Evolutionary conservation across 1,140 invertebrate species (phyloP), one percentile per base, ranked within the genome.

Genomic region (Drosophila arizonae): DNA sequence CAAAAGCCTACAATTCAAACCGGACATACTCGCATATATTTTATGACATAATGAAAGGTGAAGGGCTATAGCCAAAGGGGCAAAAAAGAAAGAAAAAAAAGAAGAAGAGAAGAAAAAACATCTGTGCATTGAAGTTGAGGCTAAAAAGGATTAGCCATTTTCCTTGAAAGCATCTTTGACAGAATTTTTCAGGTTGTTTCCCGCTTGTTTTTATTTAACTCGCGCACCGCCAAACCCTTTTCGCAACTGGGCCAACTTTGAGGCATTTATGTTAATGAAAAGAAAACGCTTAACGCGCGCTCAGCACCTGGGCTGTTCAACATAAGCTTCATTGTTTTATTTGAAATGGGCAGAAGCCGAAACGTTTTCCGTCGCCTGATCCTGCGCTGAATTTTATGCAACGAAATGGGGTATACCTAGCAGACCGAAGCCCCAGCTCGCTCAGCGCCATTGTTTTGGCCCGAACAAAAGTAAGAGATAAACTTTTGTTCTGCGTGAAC

Each of bases 401-500:
- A 81, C 77, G 71, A 28, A 62, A 52, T 46, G 43, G 13, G 39
- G 41, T 15, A 41, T 28, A 41, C 24, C 13, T 36, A 24, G n/a
- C 10, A 46, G 13, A 33, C 45, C 36, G 36, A 11, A 11, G 36
- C 36, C 36, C 36, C 36, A 39, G 11, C 24, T 43, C 48, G 56
- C 61, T 33, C 1, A 26, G 26, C 51, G 21, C n/a, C 73, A 72
- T 88, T 89, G 80, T 84, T 70, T 71, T 70, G 68, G 81, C 36
- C 36, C 81, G 79, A 80, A 72, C 86, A 81, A 90, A 88, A 86
- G 86, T 79, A 76, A 65, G 87, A 87, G 73, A 80, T 90, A 90
- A 90, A 90, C 86, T 90, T 90, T 90, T 90, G 71, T 90, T 82
- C 76, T 69, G 78, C 57, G 68, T 90, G 86, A 90, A 90, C 87